Evolutionary conservation across 2,888 invertebrate species (phyloP), one percentile per base, ranked within the genome.

Genomic region (Drosophila robusta): DNA sequence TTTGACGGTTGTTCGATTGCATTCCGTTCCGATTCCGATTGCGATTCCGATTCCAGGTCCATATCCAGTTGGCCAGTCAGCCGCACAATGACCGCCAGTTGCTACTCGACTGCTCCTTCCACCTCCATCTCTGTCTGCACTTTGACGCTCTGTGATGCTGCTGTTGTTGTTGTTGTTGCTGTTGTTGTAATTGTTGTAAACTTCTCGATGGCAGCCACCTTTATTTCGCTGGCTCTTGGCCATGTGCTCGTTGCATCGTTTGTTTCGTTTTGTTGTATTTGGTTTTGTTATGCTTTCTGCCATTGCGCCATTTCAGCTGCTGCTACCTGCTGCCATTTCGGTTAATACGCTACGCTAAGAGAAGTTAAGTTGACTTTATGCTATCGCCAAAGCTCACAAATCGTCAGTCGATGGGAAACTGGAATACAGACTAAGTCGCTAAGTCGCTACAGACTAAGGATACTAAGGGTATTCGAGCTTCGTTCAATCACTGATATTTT

Each of bases 61-160:
- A 52, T 52, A 47, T 61, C 54, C 75, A 62, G 47, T 56, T 73
- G 63, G 61, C 70, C 66, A 63, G 77, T 70, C 71, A 62, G 72
- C 78, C 85, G 61, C 81, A 78, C 84, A 78, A 67, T 70, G 66
- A 60, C 74, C 79, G 55, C 63, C 82, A 80, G 69, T 62, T 55
- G 65, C 51, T 29, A 51, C 62, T 63, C 54, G 58, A 51, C 36
- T 39, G 56, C 41, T 39, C 45, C 51, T 44, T 18, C 58, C 58
- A 58, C 8, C 47, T 42, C 14, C 9, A 41, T 32, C 39, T 12
- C n/a, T 12, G 34, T 34, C 32, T 7, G 26, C 12, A 12, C 26
- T 29, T 41, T 18, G 29, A 22, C 24, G 32, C 18, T 36, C 36
- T 18, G 14, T 42, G 34, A 34, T 24, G 46, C 39, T 26, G 29